Conservation (phyloP, 1,140 invertebrate species). For the Megalonaias nervosa region DNA sequence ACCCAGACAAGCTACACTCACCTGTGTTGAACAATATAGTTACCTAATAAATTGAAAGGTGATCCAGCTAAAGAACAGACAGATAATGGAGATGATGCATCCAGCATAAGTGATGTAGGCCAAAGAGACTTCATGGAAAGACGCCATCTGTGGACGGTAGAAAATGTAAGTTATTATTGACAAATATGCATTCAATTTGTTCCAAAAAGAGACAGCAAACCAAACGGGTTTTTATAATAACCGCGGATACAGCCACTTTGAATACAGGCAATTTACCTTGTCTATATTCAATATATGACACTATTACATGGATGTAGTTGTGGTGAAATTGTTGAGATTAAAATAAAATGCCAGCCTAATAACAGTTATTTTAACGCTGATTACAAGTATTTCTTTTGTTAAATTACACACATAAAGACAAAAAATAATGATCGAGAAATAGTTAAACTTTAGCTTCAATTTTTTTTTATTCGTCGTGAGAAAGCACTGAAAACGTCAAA, state of each 20-base stretch:
- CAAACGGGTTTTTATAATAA: neutral
- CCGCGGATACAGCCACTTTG: neutral
- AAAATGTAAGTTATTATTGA: neutral
- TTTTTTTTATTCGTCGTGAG: too few relatives aligned
- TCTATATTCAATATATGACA: neutral
- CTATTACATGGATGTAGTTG: neutral
- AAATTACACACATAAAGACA: too few relatives aligned
- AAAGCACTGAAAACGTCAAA: too few relatives aligned
- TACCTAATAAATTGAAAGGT: constrained; percentile 86
- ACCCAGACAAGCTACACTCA: neutral
- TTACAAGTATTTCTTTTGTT: too few relatives aligned
- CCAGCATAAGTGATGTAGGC: constrained; percentile 88
- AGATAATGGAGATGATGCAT: constrained; percentile 88
- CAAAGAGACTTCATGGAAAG: constrained; percentile 75
- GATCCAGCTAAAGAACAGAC: constrained; percentile 85
- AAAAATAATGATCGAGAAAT: too few relatives aligned
- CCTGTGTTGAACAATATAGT: neutral
- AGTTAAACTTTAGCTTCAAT: too few relatives aligned
- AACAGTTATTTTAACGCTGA: too few relatives aligned
- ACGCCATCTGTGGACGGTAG: constrained; percentile 41
- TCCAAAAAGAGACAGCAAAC: too few relatives aligned
- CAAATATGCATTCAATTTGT: neutral
- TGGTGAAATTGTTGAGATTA: neutral
- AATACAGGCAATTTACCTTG: neutral
- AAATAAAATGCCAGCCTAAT: neutral